Evolutionary conservation across 2,888 invertebrate genomes (phyloP).

Genomic region (Herminia tarsipennalis): DNA sequence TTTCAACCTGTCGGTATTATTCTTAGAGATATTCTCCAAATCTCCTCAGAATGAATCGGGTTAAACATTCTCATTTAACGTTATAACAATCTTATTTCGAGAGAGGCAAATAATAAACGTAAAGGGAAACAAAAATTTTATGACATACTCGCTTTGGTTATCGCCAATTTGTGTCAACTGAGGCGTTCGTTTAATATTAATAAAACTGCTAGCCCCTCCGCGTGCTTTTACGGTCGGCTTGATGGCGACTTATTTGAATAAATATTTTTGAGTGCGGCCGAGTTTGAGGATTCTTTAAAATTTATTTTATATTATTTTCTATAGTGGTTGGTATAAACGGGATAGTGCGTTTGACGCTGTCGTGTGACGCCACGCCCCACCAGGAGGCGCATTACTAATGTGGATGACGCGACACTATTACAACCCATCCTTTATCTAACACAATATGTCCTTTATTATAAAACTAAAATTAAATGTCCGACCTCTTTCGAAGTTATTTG

Average conservation of each 20-base stretch:
- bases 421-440: slow-evolving; percentile 81
- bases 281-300: slow-evolving; percentile 63
- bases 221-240: slow-evolving; percentile 81
- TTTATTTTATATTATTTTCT: slow-evolving; percentile 71
- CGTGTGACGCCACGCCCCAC: slow-evolving; percentile 69
- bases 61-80: slow-evolving; percentile 9
- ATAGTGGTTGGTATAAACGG: slow-evolving; percentile 37
- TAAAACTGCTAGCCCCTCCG: slow-evolving; percentile 78
- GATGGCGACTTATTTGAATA: slow-evolving; percentile 84
- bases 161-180: slow-evolving; percentile 84
- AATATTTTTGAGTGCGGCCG: slow-evolving; percentile 76
- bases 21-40: neutral
- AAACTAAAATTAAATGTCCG: slow-evolving; percentile 78
- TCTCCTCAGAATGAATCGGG: slow-evolving; percentile 3
- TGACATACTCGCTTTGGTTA: slow-evolving; percentile 75
- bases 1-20: slow-evolving; percentile 10
- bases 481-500: slow-evolving; percentile 76
- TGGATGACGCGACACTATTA: slow-evolving; percentile 82
- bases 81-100: slow-evolving; percentile 53
- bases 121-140: slow-evolving; percentile 69
- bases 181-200: slow-evolving; percentile 84
- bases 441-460: slow-evolving; percentile 82
- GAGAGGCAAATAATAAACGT: slow-evolving; percentile 61
- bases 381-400: slow-evolving; percentile 74
- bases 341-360: slow-evolving; percentile 45